These are phyloP conservation scores for Drosophila suboccidentalis DNA, from an alignment of 2,888 invertebrate species.

Conservation along the genomic window DNA sequence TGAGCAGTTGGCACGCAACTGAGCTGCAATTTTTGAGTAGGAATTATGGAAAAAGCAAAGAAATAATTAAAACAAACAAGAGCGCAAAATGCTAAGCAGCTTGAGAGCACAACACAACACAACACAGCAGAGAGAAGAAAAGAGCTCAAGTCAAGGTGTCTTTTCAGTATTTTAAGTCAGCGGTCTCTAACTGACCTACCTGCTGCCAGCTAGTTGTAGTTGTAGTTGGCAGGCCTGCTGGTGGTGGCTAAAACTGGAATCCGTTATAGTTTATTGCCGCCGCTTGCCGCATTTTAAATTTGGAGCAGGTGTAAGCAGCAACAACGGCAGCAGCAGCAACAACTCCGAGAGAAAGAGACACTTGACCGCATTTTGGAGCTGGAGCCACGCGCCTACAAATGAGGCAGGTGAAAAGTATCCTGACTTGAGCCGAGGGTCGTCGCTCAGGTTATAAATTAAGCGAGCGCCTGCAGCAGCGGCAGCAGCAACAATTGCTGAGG, in stretches of 20 bases:
- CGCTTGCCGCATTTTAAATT: conserved; percentile 66
- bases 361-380: conserved; percentile 79
- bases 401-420: conserved; percentile 69
- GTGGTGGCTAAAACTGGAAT: conserved; percentile 79
- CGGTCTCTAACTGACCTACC: conserved; percentile 72
- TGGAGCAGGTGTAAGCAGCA: conserved; percentile 76
- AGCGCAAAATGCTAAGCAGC: conserved; percentile 79
- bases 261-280: conserved; percentile 81
- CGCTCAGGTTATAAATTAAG: conserved; percentile 77
- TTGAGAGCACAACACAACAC: conserved; percentile 27
- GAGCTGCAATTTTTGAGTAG: conserved; percentile 42
- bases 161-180: conserved; percentile 15
- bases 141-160: conserved; percentile 67
- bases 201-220: conserved; percentile 35
- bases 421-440: conserved; percentile 71
- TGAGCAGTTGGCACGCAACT: conserved; percentile 64
- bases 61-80: conserved; percentile 82
- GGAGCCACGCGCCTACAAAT: conserved; percentile 72
- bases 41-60: conserved; percentile 65
- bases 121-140: conserved; percentile 22
- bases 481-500: conserved; percentile 22
- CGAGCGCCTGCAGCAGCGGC: conserved; percentile 57
- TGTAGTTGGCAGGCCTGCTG: conserved; percentile 35
- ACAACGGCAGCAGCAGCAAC: conserved; percentile 3
- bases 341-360: conserved; percentile 48